Evolutionary conservation across 2,888 invertebrate species (phyloP), one percentile per base, ranked within the genome.

Genomic region (Papilio gigon): DNA sequence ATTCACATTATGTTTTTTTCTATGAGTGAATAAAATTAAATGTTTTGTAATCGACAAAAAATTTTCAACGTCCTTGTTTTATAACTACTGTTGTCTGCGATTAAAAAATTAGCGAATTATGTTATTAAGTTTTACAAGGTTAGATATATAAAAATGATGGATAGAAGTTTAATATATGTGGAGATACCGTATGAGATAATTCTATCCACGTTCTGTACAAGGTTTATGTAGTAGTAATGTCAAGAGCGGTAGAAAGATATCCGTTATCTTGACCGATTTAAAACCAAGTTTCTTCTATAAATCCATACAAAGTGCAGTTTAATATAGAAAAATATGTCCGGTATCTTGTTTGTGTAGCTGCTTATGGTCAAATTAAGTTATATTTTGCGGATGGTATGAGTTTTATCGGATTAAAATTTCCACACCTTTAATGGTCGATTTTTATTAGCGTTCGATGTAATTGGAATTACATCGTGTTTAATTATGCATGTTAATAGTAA

Each of bases 251-350:
- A 65, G 42, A 68, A 68, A 80, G 73, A 80, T 80, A 84, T 85
- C 84, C 82, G 82, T 80, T 76, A 73, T 80, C 84, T 85, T 87
- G 86, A 88, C 88, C 87, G 82, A 85, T 77, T 82, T 88, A 70
- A 70, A 67, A 66, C 71, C 77, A 74, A 73, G 77, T 80, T 80
- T 77, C 78, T 77, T 79, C 76, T 79, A 75, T 76, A 77, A 73
- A 73, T 70, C 60, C 70, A 50, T 73, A 73, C 59, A 70, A 68
- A 68, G 25, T 44, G 25, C 33, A 58, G 11, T 71, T 73, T 75
- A 71, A 44, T 71, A 44, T 22, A 56, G 50, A 47, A 37, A 63
- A 63, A 60, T 50, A 69, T 44, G 42, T 33, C 35, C n/a, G 22
- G 44, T 27, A 65, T 65, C 30, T 62, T 62, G 61, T 67, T 67